Conservation (phyloP, 2,113 vertebrate genomes). For the Arizona elegans region DNA sequence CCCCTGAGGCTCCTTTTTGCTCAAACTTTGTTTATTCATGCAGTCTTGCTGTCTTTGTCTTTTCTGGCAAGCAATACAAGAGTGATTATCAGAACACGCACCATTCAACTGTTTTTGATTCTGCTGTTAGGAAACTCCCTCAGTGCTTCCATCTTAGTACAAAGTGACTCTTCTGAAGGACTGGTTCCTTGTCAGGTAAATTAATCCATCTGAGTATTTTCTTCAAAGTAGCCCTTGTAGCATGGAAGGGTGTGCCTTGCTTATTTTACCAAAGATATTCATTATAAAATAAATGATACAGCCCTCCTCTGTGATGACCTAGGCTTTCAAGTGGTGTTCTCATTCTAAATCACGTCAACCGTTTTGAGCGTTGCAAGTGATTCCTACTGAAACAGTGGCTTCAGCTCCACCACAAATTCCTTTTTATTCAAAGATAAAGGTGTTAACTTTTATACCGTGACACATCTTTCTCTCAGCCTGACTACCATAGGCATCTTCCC, state of each 20-base stretch:
- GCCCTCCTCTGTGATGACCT: neutral
- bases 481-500: neutral
- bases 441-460: neutral
- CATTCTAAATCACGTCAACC: neutral
- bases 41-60: neutral
- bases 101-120: neutral
- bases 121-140: neutral
- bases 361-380: neutral
- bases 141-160: neutral
- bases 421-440: neutral
- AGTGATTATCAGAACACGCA: neutral
- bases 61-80: neutral
- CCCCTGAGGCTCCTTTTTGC: neutral
- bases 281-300: neutral
- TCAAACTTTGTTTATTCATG: neutral
- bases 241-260: neutral
- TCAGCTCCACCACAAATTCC: neutral
- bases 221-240: neutral
- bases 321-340: neutral
- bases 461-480: neutral
- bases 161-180: neutral
- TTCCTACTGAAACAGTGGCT: neutral
- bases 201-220: neutral
- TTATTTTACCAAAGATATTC: neutral
- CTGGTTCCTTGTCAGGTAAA: neutral